Percentiles rank a stretch among this genome's conserved stretches.
These are phyloP conservation scores for Sphinx pinastri DNA, from an alignment of 2,888 invertebrate genomes.

Conservation along the genomic window DNA sequence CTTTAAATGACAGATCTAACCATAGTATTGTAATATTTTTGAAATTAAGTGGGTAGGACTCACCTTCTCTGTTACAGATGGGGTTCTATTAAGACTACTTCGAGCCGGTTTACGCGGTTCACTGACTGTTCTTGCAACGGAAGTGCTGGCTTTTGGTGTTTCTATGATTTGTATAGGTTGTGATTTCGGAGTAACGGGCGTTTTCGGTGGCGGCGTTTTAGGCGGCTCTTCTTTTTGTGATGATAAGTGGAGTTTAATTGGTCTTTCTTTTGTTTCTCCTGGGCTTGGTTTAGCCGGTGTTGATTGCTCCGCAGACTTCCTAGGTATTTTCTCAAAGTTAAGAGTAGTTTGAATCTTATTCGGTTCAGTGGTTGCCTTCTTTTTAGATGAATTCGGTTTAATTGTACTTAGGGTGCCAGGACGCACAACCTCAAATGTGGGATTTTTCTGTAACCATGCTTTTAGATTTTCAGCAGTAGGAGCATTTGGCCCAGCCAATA, in stretches of 20 bases:
- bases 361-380: conserved; percentile 56
- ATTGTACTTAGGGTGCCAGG: conserved; percentile 83
- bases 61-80: conserved; percentile 67
- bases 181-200: conserved; percentile 41
- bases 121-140: conserved; percentile 50
- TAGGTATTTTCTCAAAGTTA: conserved; percentile 73
- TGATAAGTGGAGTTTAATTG: conserved; percentile 45
- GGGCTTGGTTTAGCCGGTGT: conserved; percentile 45
- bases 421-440: conserved; percentile 92
- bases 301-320: conserved; percentile 55
- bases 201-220: conserved; percentile 47
- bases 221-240: conserved; percentile 58
- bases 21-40: too few relatives aligned
- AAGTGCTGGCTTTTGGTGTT: conserved; percentile 65
- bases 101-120: conserved; percentile 63
- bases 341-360: conserved; percentile 78
- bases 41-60: conserved; percentile 28
- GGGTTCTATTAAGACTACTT: conserved; percentile 52
- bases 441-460: conserved; percentile 93
- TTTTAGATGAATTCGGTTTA: conserved; percentile 64
- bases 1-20: too few relatives aligned
- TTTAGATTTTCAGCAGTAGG: conserved; percentile 92
- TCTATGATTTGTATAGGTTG: conserved; percentile 50
- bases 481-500: conserved; percentile 90
- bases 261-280: conserved; percentile 52